Base-by-base conservation (phyloP, 2,888 invertebrate species). In the Phaedon cochleariae region DNA sequence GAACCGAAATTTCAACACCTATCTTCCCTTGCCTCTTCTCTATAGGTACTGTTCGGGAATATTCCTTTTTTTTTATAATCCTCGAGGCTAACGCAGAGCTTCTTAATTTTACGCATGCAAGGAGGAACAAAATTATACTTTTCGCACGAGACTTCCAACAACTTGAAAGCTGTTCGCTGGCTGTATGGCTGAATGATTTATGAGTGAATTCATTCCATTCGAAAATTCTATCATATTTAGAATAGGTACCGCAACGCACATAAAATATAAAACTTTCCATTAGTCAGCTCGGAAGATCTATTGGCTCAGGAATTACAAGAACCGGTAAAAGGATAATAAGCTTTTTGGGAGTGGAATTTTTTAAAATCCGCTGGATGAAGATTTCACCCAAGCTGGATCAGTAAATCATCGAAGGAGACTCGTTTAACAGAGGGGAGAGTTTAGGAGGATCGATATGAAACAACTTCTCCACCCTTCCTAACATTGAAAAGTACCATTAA, bases 101-200 rank as follows among this genome's bases (percentile, higher is more conserved):
- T 26, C 26, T 26, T 3, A 7, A 26, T 26, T 26, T 7, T 7
- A 5, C 26, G 4, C 26, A 26, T 26, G 62, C 58, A 52, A 63
- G 62, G 53, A 58, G 51, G 57, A 52, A 57, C 55, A 49, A 49
- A 51, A 62, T 62, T 57, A 62, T 49, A 20, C 62, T 57, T 51
- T 58, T 58, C 29, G 17, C 34, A 45, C 37, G 31, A 57, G 34
- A 31, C 41, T 10, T 57, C 37, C 57, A 48, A 41, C 31, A 52
- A 57, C 58, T 63, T 18, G 37, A 58, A 41, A 58, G 51, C 34
- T 17, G 37, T 22, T 59, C 49, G 37, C 17, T 51, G 22, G 51
- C 51, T 31, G 52, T 63, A 52, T 58, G 51, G 15, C 41, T 57
- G 58, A 37, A 58, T 63, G 62, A 63, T 63, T 63, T 58, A 63